Evolutionary conservation across 2,888 invertebrate species (phyloP).

Genomic region (Doris montereyensis): DNA sequence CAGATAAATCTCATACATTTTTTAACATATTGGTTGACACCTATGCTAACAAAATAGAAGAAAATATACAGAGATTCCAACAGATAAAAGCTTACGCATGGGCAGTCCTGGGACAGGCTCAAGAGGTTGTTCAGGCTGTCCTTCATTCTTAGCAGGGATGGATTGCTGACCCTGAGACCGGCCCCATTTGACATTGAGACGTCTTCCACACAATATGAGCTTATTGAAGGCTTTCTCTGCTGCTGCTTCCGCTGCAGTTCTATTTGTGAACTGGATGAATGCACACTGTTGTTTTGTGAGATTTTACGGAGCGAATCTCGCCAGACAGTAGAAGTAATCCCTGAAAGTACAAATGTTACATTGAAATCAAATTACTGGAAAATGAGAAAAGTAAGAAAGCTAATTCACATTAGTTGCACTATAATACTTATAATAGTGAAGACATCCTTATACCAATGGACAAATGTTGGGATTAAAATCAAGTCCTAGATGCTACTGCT

Average conservation of each 20-base stretch:
- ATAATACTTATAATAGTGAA: no score
- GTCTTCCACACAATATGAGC: slow-evolving; percentile 81
- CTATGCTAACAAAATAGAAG: background rate
- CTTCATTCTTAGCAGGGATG: slow-evolving; percentile 58
- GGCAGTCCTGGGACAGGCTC: slow-evolving; percentile 87
- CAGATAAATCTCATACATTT: no score
- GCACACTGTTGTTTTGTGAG: slow-evolving; percentile 93
- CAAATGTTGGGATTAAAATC: no score
- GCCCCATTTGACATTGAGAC: slow-evolving; percentile 99
- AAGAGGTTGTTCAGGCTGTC: slow-evolving; percentile 67
- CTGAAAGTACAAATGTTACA: no score
- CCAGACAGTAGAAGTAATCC: slow-evolving; percentile 98
- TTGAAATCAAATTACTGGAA: no score
- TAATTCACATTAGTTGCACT: no score
- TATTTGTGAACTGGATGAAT: slow-evolving; percentile 94
- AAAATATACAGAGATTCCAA: background rate
- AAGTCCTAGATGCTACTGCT: no score
- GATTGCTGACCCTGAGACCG: slow-evolving; percentile 84
- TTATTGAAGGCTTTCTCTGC: slow-evolving; percentile 87
- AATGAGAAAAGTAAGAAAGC: no score
- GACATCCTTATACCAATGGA: no score
- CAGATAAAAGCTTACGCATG: slow-evolving; percentile 72
- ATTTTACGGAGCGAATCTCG: slow-evolving; percentile 94
- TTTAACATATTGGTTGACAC: no score
- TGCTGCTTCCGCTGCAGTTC: slow-evolving; percentile 92